Base-by-base conservation (phyloP, 1,140 invertebrate genomes). In the Portunus trituberculatus region DNA sequence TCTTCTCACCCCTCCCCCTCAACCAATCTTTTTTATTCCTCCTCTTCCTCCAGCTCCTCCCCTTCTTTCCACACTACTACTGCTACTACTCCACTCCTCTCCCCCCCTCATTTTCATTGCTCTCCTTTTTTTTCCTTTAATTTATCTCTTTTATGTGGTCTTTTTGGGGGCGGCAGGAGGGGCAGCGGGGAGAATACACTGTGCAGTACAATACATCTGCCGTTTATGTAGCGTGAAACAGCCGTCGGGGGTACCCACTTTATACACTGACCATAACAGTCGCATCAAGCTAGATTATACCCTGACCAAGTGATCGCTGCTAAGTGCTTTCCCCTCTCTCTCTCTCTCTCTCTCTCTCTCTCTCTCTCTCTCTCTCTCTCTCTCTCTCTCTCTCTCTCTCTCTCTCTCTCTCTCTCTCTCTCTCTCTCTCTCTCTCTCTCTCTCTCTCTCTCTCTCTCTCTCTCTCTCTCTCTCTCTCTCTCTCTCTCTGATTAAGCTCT, bases 141-240 rank as follows among this genome's bases (percentile, higher is more conserved):
- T 39, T 88, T 88, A 46, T 88, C 45, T 88, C 86, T 45, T 39
- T 88, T 45, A 45, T 88, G 31, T 46, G 31, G 32, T 88, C 45
- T 32, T 88, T 88, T 46, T 88, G 0, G 52, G 45, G 52, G 32
- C 25, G 89, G 52, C 10, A 52, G 89, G 46, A 14, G 52, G 59
- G 48, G 39, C 29, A 29, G 8, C 12, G 20, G 67, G 29, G 67
- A 92, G 67, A 46, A 83, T 59, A 86, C 82, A 86, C 31, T 67
- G 28, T 94, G 88, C 93, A 91, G 82, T 91, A 91, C 93, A 89
- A 91, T 95, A 95, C 46, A 39, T 95, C 76, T 95, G 45, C 88
- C 94, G 94, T 95, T 95, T 92, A 95, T 95, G 94, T 95, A 92
- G 89, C 94, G 94, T 95, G 89, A 95, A 95, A 95, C 67, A 95